Evolutionary conservation across 1,140 invertebrate genomes (phyloP).

Genomic region (fruit fly (Drosophila melanogaster)): Release_6_plus_ISO1_MT NT_037436.4:16859001-16859500

Average conservation of each 20-base stretch:
- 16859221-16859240: not conserved
- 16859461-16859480: not conserved
- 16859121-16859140: constrained; percentile 60
- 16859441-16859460: constrained; percentile 1
- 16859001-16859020: too few relatives aligned
- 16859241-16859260: not conserved
- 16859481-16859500: not conserved
- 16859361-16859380: constrained; percentile 43
- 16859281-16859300: not conserved
- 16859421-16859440: not conserved
- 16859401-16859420: not conserved
- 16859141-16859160: constrained; percentile 1
- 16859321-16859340: too few relatives aligned
- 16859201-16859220: constrained; percentile 1
- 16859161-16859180: not conserved
- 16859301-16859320: not conserved
- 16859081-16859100: not conserved
- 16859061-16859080: not conserved
- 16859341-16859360: constrained; percentile 37
- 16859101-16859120: not conserved
- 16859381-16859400: not conserved
- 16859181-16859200: not conserved
- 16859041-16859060: not conserved
- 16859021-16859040: too few relatives aligned
- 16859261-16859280: not conserved